Evolutionary conservation across 2,113 vertebrate species (phyloP).

Genomic region (Neodon shergylaensis): DNA sequence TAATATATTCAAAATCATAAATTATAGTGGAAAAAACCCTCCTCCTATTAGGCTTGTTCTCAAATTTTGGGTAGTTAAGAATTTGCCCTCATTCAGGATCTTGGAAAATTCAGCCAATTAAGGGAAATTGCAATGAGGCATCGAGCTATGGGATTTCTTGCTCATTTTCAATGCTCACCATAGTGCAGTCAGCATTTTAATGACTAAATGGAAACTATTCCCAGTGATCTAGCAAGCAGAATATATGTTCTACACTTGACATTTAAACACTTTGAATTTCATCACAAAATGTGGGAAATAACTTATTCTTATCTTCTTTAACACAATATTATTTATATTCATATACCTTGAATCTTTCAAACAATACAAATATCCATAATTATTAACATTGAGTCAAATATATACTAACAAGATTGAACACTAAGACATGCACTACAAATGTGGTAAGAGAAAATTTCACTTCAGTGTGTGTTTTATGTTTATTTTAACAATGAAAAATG

Average conservation of each 20-base stretch:
- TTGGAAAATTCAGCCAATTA: background rate
- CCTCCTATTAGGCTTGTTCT: background rate
- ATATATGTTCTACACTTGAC: background rate
- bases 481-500: constrained; percentile 35
- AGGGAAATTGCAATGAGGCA: background rate
- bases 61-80: background rate
- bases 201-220: background rate
- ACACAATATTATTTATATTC: constrained; percentile 5
- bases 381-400: constrained; percentile 13
- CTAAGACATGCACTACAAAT: background rate
- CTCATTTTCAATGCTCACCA: background rate
- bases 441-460: background rate
- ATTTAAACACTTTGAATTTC: constrained; percentile 23
- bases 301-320: background rate
- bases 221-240: background rate
- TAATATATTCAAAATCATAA: background rate
- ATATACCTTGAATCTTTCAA: constrained; percentile 31
- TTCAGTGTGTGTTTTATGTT: background rate
- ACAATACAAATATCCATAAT: background rate
- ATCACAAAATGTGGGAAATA: background rate
- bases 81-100: background rate
- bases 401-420: background rate
- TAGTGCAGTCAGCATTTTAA: background rate
- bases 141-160: background rate
- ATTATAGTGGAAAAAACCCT: background rate